These are phyloP conservation scores for Drosophila heteroneura DNA, from an alignment of 2,888 invertebrate species.

Conservation along the genomic window DNA sequence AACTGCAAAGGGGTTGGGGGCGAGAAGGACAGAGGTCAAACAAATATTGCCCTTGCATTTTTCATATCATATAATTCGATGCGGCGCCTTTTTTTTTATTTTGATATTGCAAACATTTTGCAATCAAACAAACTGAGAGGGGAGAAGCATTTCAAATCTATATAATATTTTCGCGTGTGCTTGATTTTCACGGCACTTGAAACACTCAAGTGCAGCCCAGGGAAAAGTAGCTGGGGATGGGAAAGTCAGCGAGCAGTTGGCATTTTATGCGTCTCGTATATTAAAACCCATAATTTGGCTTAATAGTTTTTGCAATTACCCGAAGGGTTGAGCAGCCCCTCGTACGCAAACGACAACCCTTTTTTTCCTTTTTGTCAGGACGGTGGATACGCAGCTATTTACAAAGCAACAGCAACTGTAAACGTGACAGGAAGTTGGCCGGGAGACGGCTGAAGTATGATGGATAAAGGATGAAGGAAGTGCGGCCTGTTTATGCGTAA, in stretches of 20 bases:
- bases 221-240: slow-evolving; percentile 1
- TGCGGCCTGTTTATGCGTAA: slow-evolving; percentile 73
- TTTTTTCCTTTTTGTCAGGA: slow-evolving; percentile 5
- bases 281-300: slow-evolving; percentile 84
- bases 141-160: slow-evolving; percentile 59
- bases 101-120: slow-evolving; percentile 66
- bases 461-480: slow-evolving; percentile 46
- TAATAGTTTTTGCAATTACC: slow-evolving; percentile 83
- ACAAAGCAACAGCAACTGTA: slow-evolving; percentile 24
- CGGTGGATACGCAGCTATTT: slow-evolving; percentile 66
- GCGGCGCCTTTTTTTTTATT: slow-evolving; percentile 49
- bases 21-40: slow-evolving; percentile 31
- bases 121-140: slow-evolving; percentile 59
- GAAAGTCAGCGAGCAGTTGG: slow-evolving; percentile 58
- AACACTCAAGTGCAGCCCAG: slow-evolving; percentile 64
- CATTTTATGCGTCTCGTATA: slow-evolving; percentile 72
- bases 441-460: slow-evolving; percentile 37
- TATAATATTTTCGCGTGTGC: slow-evolving; percentile 77
- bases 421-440: slow-evolving; percentile 51
- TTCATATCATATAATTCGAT: slow-evolving; percentile 53
- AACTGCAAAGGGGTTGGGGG: slow-evolving; percentile 20
- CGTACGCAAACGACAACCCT: slow-evolving; percentile 34
- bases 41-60: slow-evolving; percentile 78
- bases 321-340: slow-evolving; percentile 54
- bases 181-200: slow-evolving; percentile 79